Conservation (phyloP, 2,888 invertebrate genomes). For the Drosophila sordidula region DNA sequence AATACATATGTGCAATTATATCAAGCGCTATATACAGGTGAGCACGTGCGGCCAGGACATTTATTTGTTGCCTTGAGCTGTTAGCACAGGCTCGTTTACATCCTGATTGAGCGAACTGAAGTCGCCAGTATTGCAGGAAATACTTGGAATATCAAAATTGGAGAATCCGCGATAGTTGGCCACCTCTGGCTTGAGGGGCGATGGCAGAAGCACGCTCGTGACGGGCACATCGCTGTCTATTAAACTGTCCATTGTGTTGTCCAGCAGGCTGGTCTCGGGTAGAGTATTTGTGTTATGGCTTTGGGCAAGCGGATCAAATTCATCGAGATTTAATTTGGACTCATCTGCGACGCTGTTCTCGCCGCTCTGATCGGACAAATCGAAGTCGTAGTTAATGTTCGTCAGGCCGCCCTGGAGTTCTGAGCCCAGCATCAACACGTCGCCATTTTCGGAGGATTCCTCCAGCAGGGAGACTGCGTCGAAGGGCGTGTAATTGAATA, state of each 20-base stretch:
- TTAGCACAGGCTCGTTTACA: constrained; percentile 30
- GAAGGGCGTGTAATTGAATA: constrained; percentile 86
- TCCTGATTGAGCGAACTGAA: constrained; percentile 81
- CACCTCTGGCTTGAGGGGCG: constrained; percentile 87
- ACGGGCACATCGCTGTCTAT: constrained; percentile 83
- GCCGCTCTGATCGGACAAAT: constrained; percentile 90
- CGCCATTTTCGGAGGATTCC: constrained; percentile 87
- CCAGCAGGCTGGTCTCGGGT: constrained; percentile 37
- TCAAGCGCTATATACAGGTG: constrained; percentile 51
- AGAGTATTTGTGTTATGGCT: constrained; percentile 9
- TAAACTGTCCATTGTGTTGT: constrained; percentile 69
- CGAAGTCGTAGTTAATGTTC: constrained; percentile 91
- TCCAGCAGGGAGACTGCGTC: constrained; percentile 86
- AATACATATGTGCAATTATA: constrained; percentile 57
- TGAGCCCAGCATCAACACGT: constrained; percentile 85
- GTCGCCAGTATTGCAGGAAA: constrained; percentile 89
- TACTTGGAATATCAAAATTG: constrained; percentile 88
- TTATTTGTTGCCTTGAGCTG: constrained; percentile 16
- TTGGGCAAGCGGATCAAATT: constrained; percentile 84
- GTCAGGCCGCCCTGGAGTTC: constrained; percentile 88
- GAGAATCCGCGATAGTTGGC: constrained; percentile 88
- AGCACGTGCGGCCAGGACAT: constrained; percentile 9
- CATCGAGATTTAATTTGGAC: constrained; percentile 82
- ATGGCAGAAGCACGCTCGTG: constrained; percentile 86
- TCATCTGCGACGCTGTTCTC: constrained; percentile 89